Conservation (phyloP, 2,113 vertebrate species). For the Pedetes capensis region DNA sequence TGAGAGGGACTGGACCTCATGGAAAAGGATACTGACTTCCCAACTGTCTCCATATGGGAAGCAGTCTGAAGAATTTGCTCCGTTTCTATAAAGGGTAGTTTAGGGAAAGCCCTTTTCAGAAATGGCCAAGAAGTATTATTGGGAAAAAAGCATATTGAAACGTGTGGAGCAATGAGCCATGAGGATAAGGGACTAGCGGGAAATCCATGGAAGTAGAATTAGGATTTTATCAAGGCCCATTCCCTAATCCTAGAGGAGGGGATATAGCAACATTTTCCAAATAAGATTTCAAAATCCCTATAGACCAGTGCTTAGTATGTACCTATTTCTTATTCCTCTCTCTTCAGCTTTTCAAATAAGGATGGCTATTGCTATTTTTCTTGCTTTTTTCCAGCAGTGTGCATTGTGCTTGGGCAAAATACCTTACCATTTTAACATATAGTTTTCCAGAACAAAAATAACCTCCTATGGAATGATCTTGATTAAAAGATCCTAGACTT, state of each 20-base stretch:
- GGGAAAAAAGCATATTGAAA: not conserved
- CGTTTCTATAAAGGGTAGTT: not conserved
- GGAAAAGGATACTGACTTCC: not conserved
- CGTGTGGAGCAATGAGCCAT: not conserved
- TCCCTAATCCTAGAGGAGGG: not conserved
- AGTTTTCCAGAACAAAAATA: constrained; percentile 1
- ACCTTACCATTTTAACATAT: not conserved
- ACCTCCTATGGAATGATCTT: not conserved
- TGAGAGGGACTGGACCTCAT: not conserved
- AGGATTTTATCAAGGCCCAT: not conserved
- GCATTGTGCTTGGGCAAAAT: not conserved
- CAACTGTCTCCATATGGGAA: not conserved
- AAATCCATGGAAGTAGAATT: not conserved
- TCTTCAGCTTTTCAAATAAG: not conserved
- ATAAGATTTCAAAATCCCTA: not conserved
- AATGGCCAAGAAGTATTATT: not conserved
- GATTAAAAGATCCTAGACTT: not conserved
- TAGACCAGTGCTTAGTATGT: no score
- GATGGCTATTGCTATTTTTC: not conserved
- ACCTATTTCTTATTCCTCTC: not conserved
- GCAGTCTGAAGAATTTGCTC: not conserved
- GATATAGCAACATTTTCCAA: not conserved
- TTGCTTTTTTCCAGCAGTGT: not conserved
- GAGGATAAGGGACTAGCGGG: not conserved
- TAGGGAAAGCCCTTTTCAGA: not conserved